Evolutionary conservation across 1,140 invertebrate genomes (phyloP).

Genomic region (Copidosoma floridanum): DNA sequence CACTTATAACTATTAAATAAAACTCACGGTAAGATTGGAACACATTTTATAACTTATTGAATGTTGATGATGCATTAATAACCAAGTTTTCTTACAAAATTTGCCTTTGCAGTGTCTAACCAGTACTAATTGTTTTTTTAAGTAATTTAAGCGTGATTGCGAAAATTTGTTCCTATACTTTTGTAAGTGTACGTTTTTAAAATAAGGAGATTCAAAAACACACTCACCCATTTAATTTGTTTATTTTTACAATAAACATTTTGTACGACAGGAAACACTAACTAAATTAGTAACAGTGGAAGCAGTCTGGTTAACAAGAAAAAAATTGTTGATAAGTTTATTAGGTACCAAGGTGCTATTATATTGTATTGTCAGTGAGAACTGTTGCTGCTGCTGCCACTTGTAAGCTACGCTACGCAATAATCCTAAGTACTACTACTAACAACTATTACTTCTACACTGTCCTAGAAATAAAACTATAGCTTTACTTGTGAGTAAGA

Average conservation of each 20-base stretch:
- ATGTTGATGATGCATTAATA: not conserved
- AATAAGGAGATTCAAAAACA: conserved; percentile 5
- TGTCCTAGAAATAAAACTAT: conserved; percentile 1
- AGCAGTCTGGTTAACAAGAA: conserved; percentile 12
- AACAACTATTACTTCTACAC: conserved; percentile 28
- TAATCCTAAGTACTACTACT: conserved; percentile 34
- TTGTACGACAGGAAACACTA: too few species aligned
- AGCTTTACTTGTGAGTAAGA: conserved; percentile 18
- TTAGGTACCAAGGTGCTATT: conserved; percentile 23
- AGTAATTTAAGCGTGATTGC: not conserved
- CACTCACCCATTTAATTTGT: not conserved
- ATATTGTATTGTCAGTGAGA: conserved; percentile 9
- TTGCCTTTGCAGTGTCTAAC: too few species aligned
- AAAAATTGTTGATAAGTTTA: conserved; percentile 6
- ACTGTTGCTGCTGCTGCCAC: conserved; percentile 27
- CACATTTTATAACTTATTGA: not conserved
- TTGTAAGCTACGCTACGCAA: conserved; percentile 2
- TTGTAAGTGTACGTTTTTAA: conserved; percentile 1
- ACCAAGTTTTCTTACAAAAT: too few species aligned
- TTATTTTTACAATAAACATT: not conserved
- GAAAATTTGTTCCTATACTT: conserved; percentile 12
- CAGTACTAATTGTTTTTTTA: too few species aligned
- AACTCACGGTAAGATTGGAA: conserved; percentile 12
- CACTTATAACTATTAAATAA: not conserved
- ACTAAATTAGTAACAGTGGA: not conserved